Base-by-base conservation (phyloP, 1,140 invertebrate species). In the Nasonia giraulti region DNA sequence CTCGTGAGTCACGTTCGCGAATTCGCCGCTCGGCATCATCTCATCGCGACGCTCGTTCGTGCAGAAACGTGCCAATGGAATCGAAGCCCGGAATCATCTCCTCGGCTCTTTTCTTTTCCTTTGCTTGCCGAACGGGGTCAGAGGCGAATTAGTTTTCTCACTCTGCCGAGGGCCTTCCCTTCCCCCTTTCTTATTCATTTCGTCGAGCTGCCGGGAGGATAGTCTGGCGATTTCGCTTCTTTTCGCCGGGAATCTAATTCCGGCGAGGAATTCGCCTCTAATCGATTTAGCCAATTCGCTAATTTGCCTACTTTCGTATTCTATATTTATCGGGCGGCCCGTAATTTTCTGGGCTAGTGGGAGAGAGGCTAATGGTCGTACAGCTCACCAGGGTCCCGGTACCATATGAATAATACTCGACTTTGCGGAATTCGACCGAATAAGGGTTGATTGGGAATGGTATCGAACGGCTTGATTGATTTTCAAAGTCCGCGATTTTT, bases 11-110 rank as follows among this genome's bases (percentile, higher is more conserved):
- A 78, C 62, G 62, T 77, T 82, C 31, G 50, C 50, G n/a, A 44
- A 82, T 82, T 82, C 73, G n/a, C 27, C 47, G 71, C 40, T 62
- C 20, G 73, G 50, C 73, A 82, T 82, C 81, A 44, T 76, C 55
- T 82, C 73, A 68, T 83, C 82, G 50, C 8, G 50, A 73, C 10
- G 47, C 31, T 40, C 23, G 31, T 77, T 83, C 81, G 74, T 83
- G 74, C 73, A 77, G 62, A 77, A 83, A 83, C 62, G 55, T 74
- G 55, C 66, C 66, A 83, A 77, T 82, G 71, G 81, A 82, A 82
- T 82, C 44, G 40, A 14, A 74, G 66, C 23, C n/a, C 44, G 50
- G 69, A 80, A 80, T 81, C 66, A 73, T 81, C 20, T 47, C 8
- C 71, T 40, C 1, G 27, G 27, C 80, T 50, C 10, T 50, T 14